phyloP scores from a whole-genome alignment of 2,888 invertebrate species.

The Auanema freiburgensis region DNA sequence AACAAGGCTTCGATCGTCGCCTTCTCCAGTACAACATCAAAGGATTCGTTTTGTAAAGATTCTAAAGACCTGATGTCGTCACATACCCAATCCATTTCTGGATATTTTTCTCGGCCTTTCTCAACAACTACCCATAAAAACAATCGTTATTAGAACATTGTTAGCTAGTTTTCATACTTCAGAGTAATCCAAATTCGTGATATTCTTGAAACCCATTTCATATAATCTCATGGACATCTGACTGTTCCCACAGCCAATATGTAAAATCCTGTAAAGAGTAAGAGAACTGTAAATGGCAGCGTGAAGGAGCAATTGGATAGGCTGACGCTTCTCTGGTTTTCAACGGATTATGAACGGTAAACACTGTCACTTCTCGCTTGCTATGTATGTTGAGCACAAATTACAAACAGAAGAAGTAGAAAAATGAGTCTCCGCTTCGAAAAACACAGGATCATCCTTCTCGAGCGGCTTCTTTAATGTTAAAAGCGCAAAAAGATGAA shows the following conservation, averaged over 20 bases:
- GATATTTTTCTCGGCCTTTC: conserved; percentile 31
- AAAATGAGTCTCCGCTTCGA: background rate
- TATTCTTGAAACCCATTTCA: conserved; percentile 65
- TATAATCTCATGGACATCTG: conserved; percentile 66
- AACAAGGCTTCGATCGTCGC: conserved; percentile 68
- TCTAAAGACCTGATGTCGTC: conserved; percentile 66
- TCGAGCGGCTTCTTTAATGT: background rate
- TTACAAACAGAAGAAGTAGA: background rate
- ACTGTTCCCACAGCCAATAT: conserved; percentile 68
- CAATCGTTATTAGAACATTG: background rate
- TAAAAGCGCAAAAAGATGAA: conserved; percentile 13
- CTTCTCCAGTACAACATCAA: conserved; percentile 68
- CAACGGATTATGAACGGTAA: background rate
- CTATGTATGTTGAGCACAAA: background rate
- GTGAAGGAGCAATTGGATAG: background rate
- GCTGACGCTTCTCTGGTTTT: background rate
- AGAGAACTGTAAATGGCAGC: background rate
- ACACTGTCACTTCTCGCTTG: background rate
- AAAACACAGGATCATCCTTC: background rate
- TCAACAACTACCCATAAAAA: conserved; percentile 25
- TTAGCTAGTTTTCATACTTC: conserved; percentile 41
- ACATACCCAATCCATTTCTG: conserved; percentile 66
- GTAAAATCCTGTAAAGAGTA: conserved; percentile 43
- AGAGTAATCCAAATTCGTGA: conserved; percentile 68
- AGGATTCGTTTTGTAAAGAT: conserved; percentile 48